Conservation (phyloP, 2,797 vertebrate genomes). For the Nothura maculosa region DNA sequence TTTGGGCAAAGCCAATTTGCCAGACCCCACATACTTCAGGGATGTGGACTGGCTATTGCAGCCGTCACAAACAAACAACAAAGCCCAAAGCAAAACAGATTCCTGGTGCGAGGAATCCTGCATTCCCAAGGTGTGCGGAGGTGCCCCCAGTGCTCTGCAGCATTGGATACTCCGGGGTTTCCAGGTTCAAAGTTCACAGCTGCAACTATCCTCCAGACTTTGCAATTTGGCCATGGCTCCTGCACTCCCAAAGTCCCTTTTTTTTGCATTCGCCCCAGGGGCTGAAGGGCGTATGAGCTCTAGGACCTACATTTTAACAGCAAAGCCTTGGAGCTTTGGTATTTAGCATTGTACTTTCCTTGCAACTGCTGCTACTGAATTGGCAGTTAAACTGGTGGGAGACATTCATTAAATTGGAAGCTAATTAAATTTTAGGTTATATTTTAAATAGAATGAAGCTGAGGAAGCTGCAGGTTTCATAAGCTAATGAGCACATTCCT, state of each 20-base stretch:
- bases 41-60: neutral
- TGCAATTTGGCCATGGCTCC: fast-evolving
- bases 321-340: neutral
- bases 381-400: neutral
- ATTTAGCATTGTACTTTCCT: neutral
- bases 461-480: neutral
- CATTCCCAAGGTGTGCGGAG: neutral
- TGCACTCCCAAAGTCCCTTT: neutral
- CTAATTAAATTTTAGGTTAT: neutral
- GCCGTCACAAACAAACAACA: neutral
- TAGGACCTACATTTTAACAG: neutral
- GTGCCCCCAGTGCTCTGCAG: neutral
- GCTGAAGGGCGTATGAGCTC: neutral
- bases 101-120: neutral
- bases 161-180: neutral
- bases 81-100: neutral
- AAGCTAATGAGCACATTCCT: neutral
- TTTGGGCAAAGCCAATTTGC: neutral
- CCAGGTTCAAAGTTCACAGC: neutral
- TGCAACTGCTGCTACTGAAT: neutral
- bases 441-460: neutral
- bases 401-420: neutral
- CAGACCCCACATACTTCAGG: neutral
- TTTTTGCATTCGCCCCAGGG: neutral
- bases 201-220: neutral